A percentile compares a stretch with the other conserved stretches of the same genome.
Evolutionary conservation across 2,113 vertebrate genomes (phyloP).

Genomic region (Strix aluco): DNA sequence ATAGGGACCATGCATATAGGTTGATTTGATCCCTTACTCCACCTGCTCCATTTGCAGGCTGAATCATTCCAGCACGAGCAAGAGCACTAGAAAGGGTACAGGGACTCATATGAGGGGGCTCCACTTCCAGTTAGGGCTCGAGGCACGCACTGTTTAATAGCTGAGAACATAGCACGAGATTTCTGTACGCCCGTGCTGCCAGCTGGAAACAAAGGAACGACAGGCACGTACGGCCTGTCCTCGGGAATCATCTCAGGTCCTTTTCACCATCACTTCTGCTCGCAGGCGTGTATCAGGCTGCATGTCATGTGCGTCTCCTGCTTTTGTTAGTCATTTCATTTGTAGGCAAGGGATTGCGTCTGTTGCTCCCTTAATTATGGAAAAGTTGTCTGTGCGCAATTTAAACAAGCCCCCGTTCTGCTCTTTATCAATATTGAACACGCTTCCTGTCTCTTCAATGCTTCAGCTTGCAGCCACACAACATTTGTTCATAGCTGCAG

Average conservation of each 20-base stretch:
- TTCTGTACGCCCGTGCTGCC: rapidly evolving
- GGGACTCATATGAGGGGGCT: rapidly evolving
- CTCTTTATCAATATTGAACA: slow-evolving; percentile 63
- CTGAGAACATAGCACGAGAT: not conserved
- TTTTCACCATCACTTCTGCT: not conserved
- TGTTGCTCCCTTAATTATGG: slow-evolving; percentile 35
- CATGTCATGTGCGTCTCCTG: not conserved
- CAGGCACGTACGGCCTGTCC: rapidly evolving
- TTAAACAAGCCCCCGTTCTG: slow-evolving; percentile 22
- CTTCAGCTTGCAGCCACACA: slow-evolving; percentile 47
- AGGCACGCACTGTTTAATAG: not conserved
- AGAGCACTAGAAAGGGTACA: not conserved
- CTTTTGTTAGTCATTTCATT: not conserved
- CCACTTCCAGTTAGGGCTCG: not conserved
- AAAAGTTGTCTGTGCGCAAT: slow-evolving; percentile 37
- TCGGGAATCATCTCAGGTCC: not conserved
- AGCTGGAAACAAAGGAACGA: not conserved
- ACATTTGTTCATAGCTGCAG: slow-evolving; percentile 65
- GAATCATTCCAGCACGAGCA: not conserved
- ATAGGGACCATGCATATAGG: rapidly evolving
- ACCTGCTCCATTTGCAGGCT: not conserved
- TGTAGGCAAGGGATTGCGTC: not conserved
- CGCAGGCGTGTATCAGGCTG: not conserved
- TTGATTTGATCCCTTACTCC: not conserved
- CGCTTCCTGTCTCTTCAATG: not conserved